Evolutionary conservation across 2,797 vertebrate species (phyloP), one percentile per base, ranked within the genome.

Genomic region (Mus spretus): DNA sequence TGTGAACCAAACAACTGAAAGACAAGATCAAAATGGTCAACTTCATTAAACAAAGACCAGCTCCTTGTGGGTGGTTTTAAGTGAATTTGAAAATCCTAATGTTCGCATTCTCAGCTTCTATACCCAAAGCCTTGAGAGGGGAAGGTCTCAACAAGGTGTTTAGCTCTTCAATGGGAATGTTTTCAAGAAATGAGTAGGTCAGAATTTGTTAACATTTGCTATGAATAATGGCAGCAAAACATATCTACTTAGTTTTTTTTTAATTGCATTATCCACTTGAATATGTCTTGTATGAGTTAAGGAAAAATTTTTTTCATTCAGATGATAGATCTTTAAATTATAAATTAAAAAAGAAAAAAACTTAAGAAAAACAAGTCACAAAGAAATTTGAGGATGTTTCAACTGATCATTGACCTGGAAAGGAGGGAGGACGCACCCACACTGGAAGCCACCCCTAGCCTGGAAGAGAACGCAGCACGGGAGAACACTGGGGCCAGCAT

Each of bases 41-140:
- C 19, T 89, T 63, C 80, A 83, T 65, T 83, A 93, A 96, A 92
- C 78, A 90, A 84, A 90, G 31, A 78, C 22, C 4, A 67, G 28
- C 40, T 82, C 59, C 77, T 24, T 61, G 7, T 72, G 37, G 67
- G 70, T 34, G 80, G 44, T 86, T 82, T 96, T 84, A 94, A 74
- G 47, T 67, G 15, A 65, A 47, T 24, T 53, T 74, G 28, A 53
- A 86, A 93, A 93, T 78, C 61, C 94, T 6, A 67, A 93, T 6
- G 72, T 15, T 17, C 0, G 3, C 9, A 40, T 10, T 34, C 40
- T 50, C 24, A 74, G 20, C 24, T 90, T 61, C 26, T 53, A 65
- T 1, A 82, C 19, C 6, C 47, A 65, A 47, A 8, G 20, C 4
- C 15, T 61, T 34, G 14, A 80, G 8, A 91, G 31, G 44, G n/a